Evolutionary conservation across 2,888 invertebrate species (phyloP), one percentile per base, ranked within the genome.

Genomic region (Drosophila anomalipes): DNA sequence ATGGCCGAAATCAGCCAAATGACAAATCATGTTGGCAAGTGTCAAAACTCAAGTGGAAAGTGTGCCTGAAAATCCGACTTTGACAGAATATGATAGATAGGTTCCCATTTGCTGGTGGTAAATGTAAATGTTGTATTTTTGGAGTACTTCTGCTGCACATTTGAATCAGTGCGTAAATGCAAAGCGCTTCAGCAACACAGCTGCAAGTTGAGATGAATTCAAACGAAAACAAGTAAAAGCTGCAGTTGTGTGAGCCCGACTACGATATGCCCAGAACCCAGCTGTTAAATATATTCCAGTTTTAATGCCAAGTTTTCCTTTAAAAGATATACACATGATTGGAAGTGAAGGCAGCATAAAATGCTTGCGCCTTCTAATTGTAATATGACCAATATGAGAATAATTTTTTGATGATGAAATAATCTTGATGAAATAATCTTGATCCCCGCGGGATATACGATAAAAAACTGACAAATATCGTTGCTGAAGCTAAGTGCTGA

Each of bases 31-130:
- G 19, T 28, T 61, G 58, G 49, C 79, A 73, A 74, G 79, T 78
- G 79, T 59, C 62, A 74, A 79, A 65, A 53, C 63, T 60, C 51
- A 70, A 70, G 67, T 70, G 78, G 64, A 67, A 78, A 61, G 61
- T 51, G 56, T 41, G 75, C 70, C 70, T 57, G 79, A 37, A 37
- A 47, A 47, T 73, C 44, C 41, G 51, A 51, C 65, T 66, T 65
- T 70, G 74, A 67, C 74, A 64, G 49, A 60, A 64, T 79, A 64
- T 74, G 79, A 79, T 67, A 51, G 66, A 66, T 78, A 58, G 41
- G 32, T 51, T 44, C 9, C 22, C 22, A 32, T 44, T 35, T 37
- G 47, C 7, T 44, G 52, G 19, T 37, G 37, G 22, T 3, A 0
- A 6, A 12, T 4, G 22, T 0, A 19, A 28, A 51, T 58, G 9